Evolutionary conservation across 2,888 invertebrate species (phyloP).

Genomic region (Coecobrya sp.): DNA sequence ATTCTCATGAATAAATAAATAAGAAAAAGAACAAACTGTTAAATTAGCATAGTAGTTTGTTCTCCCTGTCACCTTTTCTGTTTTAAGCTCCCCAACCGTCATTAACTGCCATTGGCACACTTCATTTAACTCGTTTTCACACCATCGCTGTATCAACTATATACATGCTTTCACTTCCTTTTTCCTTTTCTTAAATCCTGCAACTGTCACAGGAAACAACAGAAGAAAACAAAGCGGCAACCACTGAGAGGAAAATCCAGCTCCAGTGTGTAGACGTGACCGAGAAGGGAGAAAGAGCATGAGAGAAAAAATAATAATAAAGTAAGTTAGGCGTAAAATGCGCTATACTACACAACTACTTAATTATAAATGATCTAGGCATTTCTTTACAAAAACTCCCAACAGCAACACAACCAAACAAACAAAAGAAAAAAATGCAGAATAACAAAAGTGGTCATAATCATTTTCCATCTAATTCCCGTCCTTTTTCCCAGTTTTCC

Average conservation of each 20-base stretch:
- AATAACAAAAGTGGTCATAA: background rate
- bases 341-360: background rate
- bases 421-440: background rate
- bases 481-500: background rate
- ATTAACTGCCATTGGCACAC: constrained; percentile 41
- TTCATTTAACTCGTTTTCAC: constrained; percentile 51
- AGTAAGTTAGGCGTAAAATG: constrained; percentile 8
- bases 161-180: background rate
- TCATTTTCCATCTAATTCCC: constrained; percentile 22
- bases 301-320: constrained; percentile 30
- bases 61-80: background rate
- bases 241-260: background rate
- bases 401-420: background rate
- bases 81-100: background rate
- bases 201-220: background rate
- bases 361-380: constrained; percentile 33
- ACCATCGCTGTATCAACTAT: background rate
- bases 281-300: background rate
- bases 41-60: constrained; percentile 18
- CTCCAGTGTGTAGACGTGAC: background rate
- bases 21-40: constrained; percentile 18
- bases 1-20: constrained; percentile 4
- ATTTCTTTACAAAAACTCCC: background rate
- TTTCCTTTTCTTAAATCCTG: constrained; percentile 5
- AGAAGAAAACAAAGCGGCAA: background rate